These are phyloP conservation scores for human DNA, from an alignment of 2,113 vertebrate species.

Conservation along the genomic window GRCh38 chr18:72179501-72180000, in stretches of 20 bases:
- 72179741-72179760: neutral
- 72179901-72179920: neutral
- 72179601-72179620: neutral
- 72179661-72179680: neutral
- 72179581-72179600: neutral
- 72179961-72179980: neutral
- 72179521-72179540: neutral
- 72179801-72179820: neutral
- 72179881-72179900: neutral
- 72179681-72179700: neutral
- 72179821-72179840: neutral
- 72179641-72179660: fast-evolving
- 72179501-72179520: neutral
- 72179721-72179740: neutral
- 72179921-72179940: neutral
- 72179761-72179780: neutral
- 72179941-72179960: neutral
- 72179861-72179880: neutral
- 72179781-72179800: neutral
- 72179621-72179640: no score
- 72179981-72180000: neutral
- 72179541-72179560: neutral
- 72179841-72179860: neutral
- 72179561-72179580: neutral
- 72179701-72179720: no score